Evolutionary conservation across 2,797 vertebrate genomes (phyloP), one percentile per base, ranked within the genome.

Genomic region (Glossophaga mutica): DNA sequence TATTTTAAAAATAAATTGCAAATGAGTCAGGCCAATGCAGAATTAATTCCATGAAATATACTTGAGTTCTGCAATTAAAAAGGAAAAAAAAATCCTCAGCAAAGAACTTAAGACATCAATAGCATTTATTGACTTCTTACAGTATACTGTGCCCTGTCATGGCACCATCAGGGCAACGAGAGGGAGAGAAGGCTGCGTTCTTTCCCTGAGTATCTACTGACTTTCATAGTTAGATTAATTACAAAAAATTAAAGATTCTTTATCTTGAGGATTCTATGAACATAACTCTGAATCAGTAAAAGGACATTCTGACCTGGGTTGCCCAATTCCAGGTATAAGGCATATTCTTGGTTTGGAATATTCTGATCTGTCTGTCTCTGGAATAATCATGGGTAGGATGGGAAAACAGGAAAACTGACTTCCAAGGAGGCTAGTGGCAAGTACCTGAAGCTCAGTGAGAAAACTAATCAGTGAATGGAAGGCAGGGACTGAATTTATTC

Each of bases 1-100:
- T 94, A 24, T 92, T 96, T 93, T 76, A 94, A 95, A 94, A 93
- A 87, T 94, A 97, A 96, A 95, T 90, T 96, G 74, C 76, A 91
- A 96, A 91, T 74, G 89, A 95, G 39, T 94, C 83, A 87, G 83
- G 89, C n/a, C 48, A 52, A 34, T 82, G 62, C 55, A 95, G 32
- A 96, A 96, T 94, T 87, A 95, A 96, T 48, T 88, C 44, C 8
- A 34, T 91, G 65, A 97, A 96, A 91, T 96, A 94, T 91, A 70
- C 22, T 95, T 34, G 24, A 89, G 70, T 81, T 96, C 14, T 59
- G 78, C 59, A 92, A 84, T 94, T 87, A 95, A 87, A 87, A 48
- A 91, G 48, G 19, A 67, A 92, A 88, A 93, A 93, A 83, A 48
- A 67, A 39, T 65, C 18, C 29, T 74, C 29, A 91, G 90, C 19